Conservation (phyloP, 1,140 invertebrate genomes). For the Chlorops oryzae region DNA sequence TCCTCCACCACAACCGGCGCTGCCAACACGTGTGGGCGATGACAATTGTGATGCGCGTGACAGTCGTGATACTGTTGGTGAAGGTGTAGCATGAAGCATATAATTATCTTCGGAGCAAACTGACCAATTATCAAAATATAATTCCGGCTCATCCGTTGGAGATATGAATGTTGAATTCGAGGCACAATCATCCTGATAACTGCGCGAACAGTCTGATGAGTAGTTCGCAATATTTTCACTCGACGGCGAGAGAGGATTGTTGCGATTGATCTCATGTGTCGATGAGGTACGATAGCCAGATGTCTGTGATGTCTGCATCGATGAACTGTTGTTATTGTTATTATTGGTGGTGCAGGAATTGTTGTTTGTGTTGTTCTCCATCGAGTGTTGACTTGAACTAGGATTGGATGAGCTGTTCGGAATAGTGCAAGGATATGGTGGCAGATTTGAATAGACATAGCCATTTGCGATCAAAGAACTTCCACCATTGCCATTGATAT, state of each 20-base stretch:
- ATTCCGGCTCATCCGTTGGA: conserved; percentile 54
- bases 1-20: too few species aligned
- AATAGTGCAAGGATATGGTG: conserved; percentile 35
- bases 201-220: conserved; percentile 44
- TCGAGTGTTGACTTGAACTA: conserved; percentile 32
- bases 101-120: conserved; percentile 57
- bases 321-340: conserved; percentile 35
- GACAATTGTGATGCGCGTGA: conserved; percentile 48
- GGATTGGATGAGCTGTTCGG: conserved; percentile 34
- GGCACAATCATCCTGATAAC: conserved; percentile 43
- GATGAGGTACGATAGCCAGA: conserved; percentile 47
- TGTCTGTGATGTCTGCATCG: conserved; percentile 26
- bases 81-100: conserved; percentile 37
- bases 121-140: conserved; percentile 64
- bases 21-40: conserved; percentile 36
- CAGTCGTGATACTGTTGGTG: conserved; percentile 50
- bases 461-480: too few species aligned
- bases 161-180: conserved; percentile 51
- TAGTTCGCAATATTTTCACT: conserved; percentile 46
- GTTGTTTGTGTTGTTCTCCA: conserved; percentile 39
- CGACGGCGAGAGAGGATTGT: conserved; percentile 39
- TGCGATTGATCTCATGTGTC: conserved; percentile 47
- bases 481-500: conserved; percentile 39
- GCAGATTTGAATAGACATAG: conserved; percentile 39
- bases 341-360: conserved; percentile 22